Percentiles rank a stretch among this genome's conserved stretches.
Conservation (phyloP, 1,140 invertebrate genomes). For the Sycobia sp. region DNA sequence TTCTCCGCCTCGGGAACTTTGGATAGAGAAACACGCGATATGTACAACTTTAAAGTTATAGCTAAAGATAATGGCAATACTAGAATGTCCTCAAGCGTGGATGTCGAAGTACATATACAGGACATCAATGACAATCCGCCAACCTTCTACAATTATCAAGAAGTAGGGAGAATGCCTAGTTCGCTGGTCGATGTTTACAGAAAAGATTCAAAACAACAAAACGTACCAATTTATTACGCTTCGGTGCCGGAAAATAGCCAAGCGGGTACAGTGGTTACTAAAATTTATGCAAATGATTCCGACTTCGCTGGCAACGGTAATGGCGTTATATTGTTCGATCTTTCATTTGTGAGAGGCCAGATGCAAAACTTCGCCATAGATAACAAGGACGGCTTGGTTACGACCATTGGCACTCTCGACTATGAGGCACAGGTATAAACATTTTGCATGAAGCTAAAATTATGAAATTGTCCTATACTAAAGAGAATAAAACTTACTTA, state of each 20-base stretch:
- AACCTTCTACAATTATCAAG: slow-evolving; percentile 74
- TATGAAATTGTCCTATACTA: too few relatives aligned
- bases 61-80: slow-evolving; percentile 73
- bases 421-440: slow-evolving; percentile 62
- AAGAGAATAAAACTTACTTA: neutral
- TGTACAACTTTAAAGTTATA: slow-evolving; percentile 76
- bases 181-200: neutral
- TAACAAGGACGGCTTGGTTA: slow-evolving; percentile 79
- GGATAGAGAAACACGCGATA: slow-evolving; percentile 76
- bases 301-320: slow-evolving; percentile 85
- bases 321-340: slow-evolving; percentile 76
- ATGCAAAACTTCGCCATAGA: slow-evolving; percentile 77
- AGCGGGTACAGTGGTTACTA: slow-evolving; percentile 71
- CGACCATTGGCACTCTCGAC: slow-evolving; percentile 74
- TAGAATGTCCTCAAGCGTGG: slow-evolving; percentile 71
- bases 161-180: slow-evolving; percentile 51
- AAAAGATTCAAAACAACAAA: slow-evolving; percentile 23
- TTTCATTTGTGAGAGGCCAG: slow-evolving; percentile 67
- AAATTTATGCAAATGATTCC: slow-evolving; percentile 81
- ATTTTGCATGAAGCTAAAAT: too few relatives aligned
- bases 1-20: slow-evolving; percentile 77
- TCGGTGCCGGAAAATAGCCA: slow-evolving; percentile 72
- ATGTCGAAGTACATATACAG: slow-evolving; percentile 78
- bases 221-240: slow-evolving; percentile 72
- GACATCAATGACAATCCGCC: slow-evolving; percentile 82